Evolutionary conservation across 2,888 invertebrate genomes (phyloP), one percentile per base, ranked within the genome.

Genomic region (Epinotia ramella): DNA sequence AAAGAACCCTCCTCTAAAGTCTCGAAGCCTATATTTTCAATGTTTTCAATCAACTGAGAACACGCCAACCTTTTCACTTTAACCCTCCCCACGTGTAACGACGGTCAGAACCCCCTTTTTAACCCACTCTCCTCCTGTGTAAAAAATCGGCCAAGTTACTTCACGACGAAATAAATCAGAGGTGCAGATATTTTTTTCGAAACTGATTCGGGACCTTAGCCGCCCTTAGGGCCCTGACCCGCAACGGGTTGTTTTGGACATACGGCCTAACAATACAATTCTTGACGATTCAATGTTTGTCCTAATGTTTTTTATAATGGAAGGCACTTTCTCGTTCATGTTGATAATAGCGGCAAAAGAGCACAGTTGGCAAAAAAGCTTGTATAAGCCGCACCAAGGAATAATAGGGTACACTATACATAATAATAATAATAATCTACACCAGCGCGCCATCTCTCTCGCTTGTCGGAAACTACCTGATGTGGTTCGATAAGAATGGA

Each of bases 81-180:
- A 53, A 53, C 53, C 6, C 13, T 13, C n/a, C 16, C 18, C 12
- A n/a, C n/a, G n/a, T 33, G 1, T 67, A 46, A 60, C n/a, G n/a
- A n/a, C 46, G 69, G 44, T 60, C 44, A 16, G 5, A 28, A 11
- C n/a, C 59, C 68, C 59, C 46, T 60, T 46, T 24, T n/a, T 49
- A 24, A 46, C 24, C n/a, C 44, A 12, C 40, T 9, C 5, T 56
- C 16, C 24, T 40, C 4, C 11, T 20, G 11, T 12, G 24, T 46
- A 59, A 60, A 69, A 60, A 69, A 69, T 44, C 44, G 68, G 57
- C 57, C 20, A 13, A 68, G 57, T 59, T 68, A 59, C 69, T 57
- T 13, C 46, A 4, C 3, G 24, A 59, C 69, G n/a, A 46, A 60
- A 69, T 69, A 69, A 69, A 69, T 69, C 69, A 69, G 59, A 69